Conservation (phyloP, 2,113 vertebrate species). For the Lepisosteus osseus region DNA sequence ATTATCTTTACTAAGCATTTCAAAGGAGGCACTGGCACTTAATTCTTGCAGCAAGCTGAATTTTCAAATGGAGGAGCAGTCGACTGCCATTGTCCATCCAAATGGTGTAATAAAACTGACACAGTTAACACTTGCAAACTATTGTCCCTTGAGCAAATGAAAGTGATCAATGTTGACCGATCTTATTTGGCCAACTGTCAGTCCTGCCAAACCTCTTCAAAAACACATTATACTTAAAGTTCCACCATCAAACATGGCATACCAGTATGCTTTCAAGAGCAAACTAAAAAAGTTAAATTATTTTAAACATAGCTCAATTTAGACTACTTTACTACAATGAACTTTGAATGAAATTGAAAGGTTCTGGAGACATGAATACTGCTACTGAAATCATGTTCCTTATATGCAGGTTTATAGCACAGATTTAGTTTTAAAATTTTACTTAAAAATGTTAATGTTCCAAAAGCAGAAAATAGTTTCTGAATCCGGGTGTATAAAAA, state of each 20-base stretch:
- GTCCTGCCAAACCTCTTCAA: constrained; percentile 15
- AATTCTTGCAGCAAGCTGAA: constrained; percentile 30
- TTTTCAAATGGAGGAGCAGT: constrained; percentile 31
- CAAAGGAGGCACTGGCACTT: constrained; percentile 33
- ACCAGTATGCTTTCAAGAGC: too few species aligned
- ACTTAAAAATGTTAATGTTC: not conserved
- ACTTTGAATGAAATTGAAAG: too few species aligned
- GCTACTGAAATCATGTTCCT: not conserved
- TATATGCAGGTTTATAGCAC: not conserved
- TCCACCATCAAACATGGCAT: too few species aligned
- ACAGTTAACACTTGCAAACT: constrained; percentile 26
- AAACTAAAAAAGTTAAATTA: too few species aligned
- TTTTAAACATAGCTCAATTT: too few species aligned
- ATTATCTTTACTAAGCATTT: constrained; percentile 44
- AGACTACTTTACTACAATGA: too few species aligned
- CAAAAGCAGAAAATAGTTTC: not conserved
- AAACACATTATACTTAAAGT: too few species aligned
- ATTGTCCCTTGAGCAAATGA: constrained; percentile 35
- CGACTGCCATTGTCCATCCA: constrained; percentile 42
- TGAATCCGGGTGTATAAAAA: constrained; percentile 14
- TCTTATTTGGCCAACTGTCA: constrained; percentile 35
- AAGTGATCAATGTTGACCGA: constrained; percentile 34
- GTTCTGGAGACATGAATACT: not conserved
- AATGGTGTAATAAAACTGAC: constrained; percentile 44
- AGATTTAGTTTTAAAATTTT: not conserved